These are phyloP conservation scores for Coptodon bakossiorum DNA, from an alignment of 2,113 vertebrate species.

Conservation along the genomic window DNA sequence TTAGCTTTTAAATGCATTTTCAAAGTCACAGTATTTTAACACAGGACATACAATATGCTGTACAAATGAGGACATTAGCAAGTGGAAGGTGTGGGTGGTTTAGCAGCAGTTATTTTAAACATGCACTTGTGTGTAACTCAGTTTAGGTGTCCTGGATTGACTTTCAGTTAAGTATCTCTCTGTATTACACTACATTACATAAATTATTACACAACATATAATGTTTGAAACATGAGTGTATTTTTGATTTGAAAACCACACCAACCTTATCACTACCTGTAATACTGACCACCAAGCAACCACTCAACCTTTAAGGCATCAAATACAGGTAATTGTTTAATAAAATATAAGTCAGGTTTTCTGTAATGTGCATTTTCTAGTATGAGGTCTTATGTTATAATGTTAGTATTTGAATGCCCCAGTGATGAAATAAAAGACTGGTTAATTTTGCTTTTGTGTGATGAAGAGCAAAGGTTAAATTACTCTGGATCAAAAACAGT, in stretches of 20 bases:
- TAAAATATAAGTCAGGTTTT: background rate
- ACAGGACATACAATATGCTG: slow-evolving; percentile 11
- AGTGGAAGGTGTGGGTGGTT: slow-evolving; percentile 3
- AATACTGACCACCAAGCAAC: background rate
- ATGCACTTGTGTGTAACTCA: slow-evolving; percentile 3
- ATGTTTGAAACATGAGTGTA: background rate
- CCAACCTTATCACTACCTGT: background rate
- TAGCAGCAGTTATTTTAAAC: slow-evolving; percentile 10
- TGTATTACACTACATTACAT: background rate
- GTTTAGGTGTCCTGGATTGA: background rate
- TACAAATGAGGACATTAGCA: slow-evolving; percentile 32
- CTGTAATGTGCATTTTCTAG: background rate
- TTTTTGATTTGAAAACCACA: background rate
- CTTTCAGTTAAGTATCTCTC: background rate
- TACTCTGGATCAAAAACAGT: background rate
- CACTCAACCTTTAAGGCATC: background rate
- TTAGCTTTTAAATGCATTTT: slow-evolving; percentile 54
- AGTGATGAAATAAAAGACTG: background rate
- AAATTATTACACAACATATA: background rate
- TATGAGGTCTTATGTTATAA: background rate
- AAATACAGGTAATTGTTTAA: background rate
- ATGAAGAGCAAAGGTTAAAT: background rate
- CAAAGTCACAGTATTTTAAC: slow-evolving; percentile 58
- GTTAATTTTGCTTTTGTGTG: background rate
- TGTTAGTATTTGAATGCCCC: background rate